Evolutionary conservation across 1,140 invertebrate species (phyloP).

Genomic region (Ceratitis capitata): DNA sequence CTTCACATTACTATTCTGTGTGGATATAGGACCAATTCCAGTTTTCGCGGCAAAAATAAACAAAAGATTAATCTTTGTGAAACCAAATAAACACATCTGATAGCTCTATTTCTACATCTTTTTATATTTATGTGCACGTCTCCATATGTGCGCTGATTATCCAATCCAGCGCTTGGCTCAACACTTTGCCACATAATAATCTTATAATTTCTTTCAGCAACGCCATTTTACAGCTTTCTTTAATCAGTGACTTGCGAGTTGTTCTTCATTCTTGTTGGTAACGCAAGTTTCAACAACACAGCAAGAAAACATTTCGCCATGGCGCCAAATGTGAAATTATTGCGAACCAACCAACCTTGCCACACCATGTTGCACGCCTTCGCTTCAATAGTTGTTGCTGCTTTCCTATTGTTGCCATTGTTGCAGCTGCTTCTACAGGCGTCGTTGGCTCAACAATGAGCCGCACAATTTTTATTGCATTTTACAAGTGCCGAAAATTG

Average conservation of each 20-base stretch:
- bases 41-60: no score
- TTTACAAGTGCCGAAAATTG: constrained; percentile 33
- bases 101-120: no score
- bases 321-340: constrained; percentile 7
- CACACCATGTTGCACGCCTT: not conserved
- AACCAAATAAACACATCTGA: no score
- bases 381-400: not conserved
- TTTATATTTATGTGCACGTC: no score
- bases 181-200: not conserved
- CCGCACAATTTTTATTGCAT: constrained; percentile 24
- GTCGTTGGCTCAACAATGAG: not conserved
- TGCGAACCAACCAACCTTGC: not conserved
- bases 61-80: no score
- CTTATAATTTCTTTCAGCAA: not conserved
- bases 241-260: not conserved
- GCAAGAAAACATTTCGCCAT: not conserved
- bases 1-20: no score
- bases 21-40: no score
- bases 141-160: not conserved
- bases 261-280: not conserved
- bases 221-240: not conserved
- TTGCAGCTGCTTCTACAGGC: not conserved
- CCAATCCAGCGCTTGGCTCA: not conserved
- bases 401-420: not conserved
- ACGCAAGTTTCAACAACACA: not conserved